Percentiles rank a stretch among this genome's conserved stretches.
Conservation (phyloP, 2,797 vertebrate genomes). For the Poecilia wingei region DNA sequence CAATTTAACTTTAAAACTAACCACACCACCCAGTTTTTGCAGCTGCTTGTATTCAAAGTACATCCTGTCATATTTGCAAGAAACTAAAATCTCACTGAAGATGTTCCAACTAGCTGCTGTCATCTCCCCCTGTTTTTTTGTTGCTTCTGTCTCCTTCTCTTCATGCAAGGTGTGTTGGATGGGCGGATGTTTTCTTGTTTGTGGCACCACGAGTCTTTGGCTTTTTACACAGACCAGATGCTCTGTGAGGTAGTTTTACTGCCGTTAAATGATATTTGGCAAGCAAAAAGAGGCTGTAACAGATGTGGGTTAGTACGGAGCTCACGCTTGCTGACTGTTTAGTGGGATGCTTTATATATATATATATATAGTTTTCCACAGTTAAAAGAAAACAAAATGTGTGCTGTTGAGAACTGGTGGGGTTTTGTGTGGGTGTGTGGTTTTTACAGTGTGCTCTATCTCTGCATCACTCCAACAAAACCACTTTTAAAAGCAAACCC, state of each 20-base stretch:
- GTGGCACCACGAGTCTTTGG: conserved; percentile 35
- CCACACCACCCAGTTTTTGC: conserved; percentile 8
- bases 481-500: not conserved
- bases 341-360: conserved; percentile 32
- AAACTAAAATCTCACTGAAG: not conserved
- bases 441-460: conserved; percentile 5
- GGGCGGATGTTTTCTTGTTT: conserved; percentile 32
- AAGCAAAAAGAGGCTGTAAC: conserved; percentile 51
- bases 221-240: conserved; percentile 60
- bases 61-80: not conserved
- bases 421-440: not conserved
- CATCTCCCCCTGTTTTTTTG: conserved; percentile 17
- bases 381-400: conserved; percentile 26
- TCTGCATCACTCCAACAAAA: not conserved
- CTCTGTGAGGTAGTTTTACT: conserved; percentile 61
- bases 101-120: not conserved
- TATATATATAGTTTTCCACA: conserved; percentile 19
- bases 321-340: conserved; percentile 55
- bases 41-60: conserved; percentile 2
- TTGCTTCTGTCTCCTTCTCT: conserved; percentile 17
- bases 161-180: conserved; percentile 24
- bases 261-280: conserved; percentile 61
- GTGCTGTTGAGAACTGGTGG: not conserved
- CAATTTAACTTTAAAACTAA: conserved; percentile 26
- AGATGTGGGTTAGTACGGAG: conserved; percentile 57